Evolutionary conservation across 2,113 vertebrate species (phyloP).

Genomic region (Chauna torquata): DNA sequence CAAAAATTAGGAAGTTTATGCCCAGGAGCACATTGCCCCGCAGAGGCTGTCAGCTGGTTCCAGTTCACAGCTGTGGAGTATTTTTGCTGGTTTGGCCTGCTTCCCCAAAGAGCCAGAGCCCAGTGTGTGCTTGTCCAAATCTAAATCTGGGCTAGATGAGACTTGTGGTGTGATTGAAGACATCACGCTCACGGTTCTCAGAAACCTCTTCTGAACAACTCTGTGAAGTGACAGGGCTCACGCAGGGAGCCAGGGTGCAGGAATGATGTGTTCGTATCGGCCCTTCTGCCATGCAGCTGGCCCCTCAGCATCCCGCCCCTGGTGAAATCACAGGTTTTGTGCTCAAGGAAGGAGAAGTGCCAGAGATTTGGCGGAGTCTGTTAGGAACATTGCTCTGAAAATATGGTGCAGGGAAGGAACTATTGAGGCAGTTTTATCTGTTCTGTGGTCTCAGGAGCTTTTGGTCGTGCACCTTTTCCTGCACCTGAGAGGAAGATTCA

Average conservation of each 20-base stretch:
- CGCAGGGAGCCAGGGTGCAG: background rate
- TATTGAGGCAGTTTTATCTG: background rate
- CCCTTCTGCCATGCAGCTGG: too few species aligned
- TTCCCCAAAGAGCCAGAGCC: background rate
- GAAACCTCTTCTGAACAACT: background rate
- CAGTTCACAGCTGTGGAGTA: background rate
- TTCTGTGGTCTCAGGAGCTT: background rate
- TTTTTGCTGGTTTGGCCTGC: background rate
- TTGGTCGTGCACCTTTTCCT: background rate
- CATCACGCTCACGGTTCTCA: too few species aligned
- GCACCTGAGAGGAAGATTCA: background rate
- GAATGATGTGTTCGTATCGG: background rate
- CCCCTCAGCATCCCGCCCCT: background rate
- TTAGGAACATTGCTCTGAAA: background rate
- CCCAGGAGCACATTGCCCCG: background rate
- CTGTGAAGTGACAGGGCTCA: background rate
- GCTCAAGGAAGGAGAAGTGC: background rate
- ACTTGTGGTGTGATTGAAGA: background rate
- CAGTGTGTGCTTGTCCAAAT: accelerated
- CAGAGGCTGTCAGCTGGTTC: background rate
- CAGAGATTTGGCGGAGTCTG: background rate
- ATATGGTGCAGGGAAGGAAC: background rate
- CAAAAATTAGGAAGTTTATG: background rate
- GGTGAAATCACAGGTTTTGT: background rate
- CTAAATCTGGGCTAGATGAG: background rate